Percentiles rank a stretch among this genome's conserved stretches.
Evolutionary conservation across 2,888 invertebrate species (phyloP).

Genomic region (Tinea trinotella): DNA sequence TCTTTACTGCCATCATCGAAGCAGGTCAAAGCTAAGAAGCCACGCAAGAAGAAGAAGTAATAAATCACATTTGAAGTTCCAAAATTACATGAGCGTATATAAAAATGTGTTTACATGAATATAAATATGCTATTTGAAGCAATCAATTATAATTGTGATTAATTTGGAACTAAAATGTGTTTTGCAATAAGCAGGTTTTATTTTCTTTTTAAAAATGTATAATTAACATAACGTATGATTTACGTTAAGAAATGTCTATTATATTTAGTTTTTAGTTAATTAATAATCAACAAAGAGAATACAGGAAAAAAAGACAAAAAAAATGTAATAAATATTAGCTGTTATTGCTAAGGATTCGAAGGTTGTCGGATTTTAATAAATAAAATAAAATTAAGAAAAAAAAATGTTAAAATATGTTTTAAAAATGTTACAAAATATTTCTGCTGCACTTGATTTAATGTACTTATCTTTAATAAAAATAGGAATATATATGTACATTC

Average conservation of each 20-base stretch:
- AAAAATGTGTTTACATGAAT: too few species aligned
- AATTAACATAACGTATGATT: not conserved
- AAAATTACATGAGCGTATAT: too few species aligned
- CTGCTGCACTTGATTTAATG: conserved; percentile 9
- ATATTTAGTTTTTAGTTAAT: not conserved
- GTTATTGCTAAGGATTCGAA: conserved; percentile 5
- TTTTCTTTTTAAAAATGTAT: not conserved
- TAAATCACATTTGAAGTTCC: not conserved
- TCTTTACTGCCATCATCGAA: conserved; percentile 48
- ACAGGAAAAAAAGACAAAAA: conserved; percentile 12
- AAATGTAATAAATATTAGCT: not conserved
- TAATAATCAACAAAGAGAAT: not conserved
- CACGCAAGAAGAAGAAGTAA: conserved; percentile 73
- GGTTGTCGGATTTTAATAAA: not conserved
- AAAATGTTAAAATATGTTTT: conserved; percentile 9
- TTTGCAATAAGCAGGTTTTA: too few species aligned
- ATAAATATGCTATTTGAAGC: too few species aligned
- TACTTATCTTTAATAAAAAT: conserved; percentile 4
- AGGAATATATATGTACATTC: too few species aligned
- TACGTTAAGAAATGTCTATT: not conserved
- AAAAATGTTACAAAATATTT: not conserved
- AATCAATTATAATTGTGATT: too few species aligned
- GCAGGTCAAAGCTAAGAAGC: conserved; percentile 65
- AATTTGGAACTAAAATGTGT: too few species aligned
- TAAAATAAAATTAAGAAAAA: not conserved